These are phyloP conservation scores for Sussaba pulchella DNA, from an alignment of 2,888 invertebrate species.

Conservation along the genomic window DNA sequence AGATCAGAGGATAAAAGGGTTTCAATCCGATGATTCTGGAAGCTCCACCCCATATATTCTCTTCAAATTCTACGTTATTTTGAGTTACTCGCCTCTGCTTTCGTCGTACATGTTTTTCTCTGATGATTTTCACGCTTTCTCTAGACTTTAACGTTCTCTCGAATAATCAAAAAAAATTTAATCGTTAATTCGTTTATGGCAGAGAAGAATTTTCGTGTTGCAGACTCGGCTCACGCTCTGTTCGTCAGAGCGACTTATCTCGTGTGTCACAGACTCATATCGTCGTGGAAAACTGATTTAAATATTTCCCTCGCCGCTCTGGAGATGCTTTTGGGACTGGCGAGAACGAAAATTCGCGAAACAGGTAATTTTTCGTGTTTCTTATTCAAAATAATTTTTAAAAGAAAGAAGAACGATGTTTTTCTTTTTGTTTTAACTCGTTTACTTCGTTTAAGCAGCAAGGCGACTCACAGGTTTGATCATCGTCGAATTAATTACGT, in stretches of 20 bases:
- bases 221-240: slow-evolving; percentile 94
- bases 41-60: no score
- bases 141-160: no score
- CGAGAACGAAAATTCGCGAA: slow-evolving; percentile 94
- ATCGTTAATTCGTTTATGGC: no score
- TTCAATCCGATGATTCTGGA: no score
- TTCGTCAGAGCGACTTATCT: slow-evolving; percentile 97
- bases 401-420: no score
- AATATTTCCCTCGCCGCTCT: slow-evolving; percentile 97
- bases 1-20: no score
- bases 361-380: slow-evolving; percentile 88
- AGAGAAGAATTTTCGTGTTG: no score
- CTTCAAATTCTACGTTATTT: no score
- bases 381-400: slow-evolving; percentile 22
- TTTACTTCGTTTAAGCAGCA: slow-evolving; percentile 82
- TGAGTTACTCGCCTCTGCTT: slow-evolving; percentile 62
- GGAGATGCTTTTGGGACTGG: slow-evolving; percentile 95
- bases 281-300: slow-evolving; percentile 97
- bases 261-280: slow-evolving; percentile 97
- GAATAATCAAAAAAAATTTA: no score
- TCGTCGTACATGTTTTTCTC: no score
- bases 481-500: slow-evolving; percentile 10
- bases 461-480: slow-evolving; percentile 86
- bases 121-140: slow-evolving; percentile 25
- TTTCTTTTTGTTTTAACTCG: slow-evolving; percentile 20